Percentiles rank a stretch among this genome's conserved stretches.
These are phyloP conservation scores for Lycaena phlaeas DNA, from an alignment of 2,888 invertebrate genomes.

Conservation along the genomic window DNA sequence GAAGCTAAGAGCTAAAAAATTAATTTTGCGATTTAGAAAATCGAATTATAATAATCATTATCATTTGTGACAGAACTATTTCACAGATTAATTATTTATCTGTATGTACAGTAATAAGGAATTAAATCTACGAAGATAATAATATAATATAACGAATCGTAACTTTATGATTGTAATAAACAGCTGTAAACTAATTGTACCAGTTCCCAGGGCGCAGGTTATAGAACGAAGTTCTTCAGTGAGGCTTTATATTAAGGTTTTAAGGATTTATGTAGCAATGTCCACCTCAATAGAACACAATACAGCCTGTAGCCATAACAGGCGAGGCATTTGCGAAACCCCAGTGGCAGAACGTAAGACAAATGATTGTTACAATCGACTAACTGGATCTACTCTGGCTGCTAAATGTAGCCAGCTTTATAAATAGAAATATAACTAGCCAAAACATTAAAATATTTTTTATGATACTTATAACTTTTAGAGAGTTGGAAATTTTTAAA, in stretches of 20 bases:
- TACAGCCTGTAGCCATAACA: slow-evolving; percentile 16
- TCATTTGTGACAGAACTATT: no score
- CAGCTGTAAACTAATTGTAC: slow-evolving; percentile 9
- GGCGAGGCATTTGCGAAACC: slow-evolving; percentile 21
- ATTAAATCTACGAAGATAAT: no score
- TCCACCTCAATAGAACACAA: slow-evolving; percentile 17
- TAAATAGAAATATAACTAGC: background rate
- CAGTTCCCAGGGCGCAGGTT: slow-evolving; percentile 7
- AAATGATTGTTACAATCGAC: slow-evolving; percentile 23
- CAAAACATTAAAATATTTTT: no score
- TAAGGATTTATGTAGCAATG: slow-evolving; percentile 18
- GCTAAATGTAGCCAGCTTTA: slow-evolving; percentile 2
- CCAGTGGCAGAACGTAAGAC: slow-evolving; percentile 21
- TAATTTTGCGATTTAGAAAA: no score
- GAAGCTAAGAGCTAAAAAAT: no score
- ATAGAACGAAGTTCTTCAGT: slow-evolving; percentile 3
- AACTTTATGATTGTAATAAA: no score
- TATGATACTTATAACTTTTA: no score
- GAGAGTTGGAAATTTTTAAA: background rate
- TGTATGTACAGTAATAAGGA: no score
- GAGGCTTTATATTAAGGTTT: slow-evolving; percentile 13
- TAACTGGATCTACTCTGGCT: slow-evolving; percentile 19
- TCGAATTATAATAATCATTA: no score
- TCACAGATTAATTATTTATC: no score
- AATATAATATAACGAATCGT: no score